phyloP scores from a whole-genome alignment of 2,113 vertebrate species.

The Poecile atricapillus region DNA sequence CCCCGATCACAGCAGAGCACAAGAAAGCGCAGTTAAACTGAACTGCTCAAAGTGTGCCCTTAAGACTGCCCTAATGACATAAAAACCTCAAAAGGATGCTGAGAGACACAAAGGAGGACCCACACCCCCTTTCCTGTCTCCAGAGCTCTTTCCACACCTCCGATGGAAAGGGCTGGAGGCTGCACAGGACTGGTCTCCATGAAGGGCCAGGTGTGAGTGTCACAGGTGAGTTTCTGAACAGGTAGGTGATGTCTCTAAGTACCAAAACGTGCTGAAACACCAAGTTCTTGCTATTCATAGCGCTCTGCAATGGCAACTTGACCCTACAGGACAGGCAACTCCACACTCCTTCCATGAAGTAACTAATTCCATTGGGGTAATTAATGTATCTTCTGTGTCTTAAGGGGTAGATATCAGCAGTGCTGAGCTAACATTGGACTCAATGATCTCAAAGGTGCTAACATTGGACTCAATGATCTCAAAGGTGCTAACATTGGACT shows the following conservation, averaged over 20 bases:
- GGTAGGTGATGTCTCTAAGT: background rate
- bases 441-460: background rate
- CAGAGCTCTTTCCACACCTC: background rate
- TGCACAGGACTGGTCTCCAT: background rate
- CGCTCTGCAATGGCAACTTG: background rate
- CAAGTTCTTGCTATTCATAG: background rate
- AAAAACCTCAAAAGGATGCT: background rate
- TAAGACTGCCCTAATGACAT: background rate
- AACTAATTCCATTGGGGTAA: background rate
- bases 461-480: no score
- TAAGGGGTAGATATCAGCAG: background rate
- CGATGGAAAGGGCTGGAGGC: background rate
- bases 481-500: no score
- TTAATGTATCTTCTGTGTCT: background rate
- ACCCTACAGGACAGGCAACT: background rate
- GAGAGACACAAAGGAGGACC: background rate
- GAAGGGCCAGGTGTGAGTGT: background rate
- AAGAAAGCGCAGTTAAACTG: accelerated
- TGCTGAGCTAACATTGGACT: background rate
- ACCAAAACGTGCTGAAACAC: background rate
- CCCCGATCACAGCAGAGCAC: background rate
- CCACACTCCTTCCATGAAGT: background rate
- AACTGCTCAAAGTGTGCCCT: background rate
- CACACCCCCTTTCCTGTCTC: accelerated
- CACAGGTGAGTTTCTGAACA: background rate